Percentiles rank a stretch among this genome's conserved stretches.
Conservation (phyloP, 2,113 vertebrate genomes). For the Thalassarche chlororhynchos region DNA sequence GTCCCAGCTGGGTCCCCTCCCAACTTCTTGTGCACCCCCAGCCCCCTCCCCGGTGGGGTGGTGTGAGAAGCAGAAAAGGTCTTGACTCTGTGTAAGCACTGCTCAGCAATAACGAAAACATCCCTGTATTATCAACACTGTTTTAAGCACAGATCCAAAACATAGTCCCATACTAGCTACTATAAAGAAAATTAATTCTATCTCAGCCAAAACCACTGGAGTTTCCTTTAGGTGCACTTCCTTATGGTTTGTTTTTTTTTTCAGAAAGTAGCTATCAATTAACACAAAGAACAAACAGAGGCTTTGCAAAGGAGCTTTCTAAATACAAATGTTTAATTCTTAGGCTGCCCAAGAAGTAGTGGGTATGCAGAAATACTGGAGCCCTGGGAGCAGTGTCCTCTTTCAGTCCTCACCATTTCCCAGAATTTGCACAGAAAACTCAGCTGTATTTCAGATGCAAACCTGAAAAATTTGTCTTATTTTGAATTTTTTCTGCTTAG, state of each 20-base stretch:
- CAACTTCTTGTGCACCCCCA: not conserved
- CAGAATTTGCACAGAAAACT: not conserved
- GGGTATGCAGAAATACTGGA: not conserved
- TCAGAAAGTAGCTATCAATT: not conserved
- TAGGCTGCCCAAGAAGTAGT: not conserved
- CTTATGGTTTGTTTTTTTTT: not conserved
- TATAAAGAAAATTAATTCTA: not conserved
- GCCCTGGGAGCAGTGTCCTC: no score
- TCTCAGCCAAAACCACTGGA: not conserved
- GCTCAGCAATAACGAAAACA: not conserved
- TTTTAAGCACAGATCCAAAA: not conserved
- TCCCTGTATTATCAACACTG: no score
- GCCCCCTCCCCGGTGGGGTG: fast-evolving
- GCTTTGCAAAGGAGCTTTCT: not conserved
- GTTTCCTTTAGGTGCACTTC: not conserved
- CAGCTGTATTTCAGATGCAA: not conserved
- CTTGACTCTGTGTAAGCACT: not conserved
- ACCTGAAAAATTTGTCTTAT: not conserved
- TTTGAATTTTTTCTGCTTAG: not conserved
- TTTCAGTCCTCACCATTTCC: not conserved
- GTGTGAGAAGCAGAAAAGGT: not conserved
- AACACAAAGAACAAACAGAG: not conserved
- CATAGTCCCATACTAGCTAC: not conserved
- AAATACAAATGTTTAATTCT: not conserved
- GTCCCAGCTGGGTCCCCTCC: no score